Base-by-base conservation (phyloP, 1,140 invertebrate genomes). In the Dryas iulia region DNA sequence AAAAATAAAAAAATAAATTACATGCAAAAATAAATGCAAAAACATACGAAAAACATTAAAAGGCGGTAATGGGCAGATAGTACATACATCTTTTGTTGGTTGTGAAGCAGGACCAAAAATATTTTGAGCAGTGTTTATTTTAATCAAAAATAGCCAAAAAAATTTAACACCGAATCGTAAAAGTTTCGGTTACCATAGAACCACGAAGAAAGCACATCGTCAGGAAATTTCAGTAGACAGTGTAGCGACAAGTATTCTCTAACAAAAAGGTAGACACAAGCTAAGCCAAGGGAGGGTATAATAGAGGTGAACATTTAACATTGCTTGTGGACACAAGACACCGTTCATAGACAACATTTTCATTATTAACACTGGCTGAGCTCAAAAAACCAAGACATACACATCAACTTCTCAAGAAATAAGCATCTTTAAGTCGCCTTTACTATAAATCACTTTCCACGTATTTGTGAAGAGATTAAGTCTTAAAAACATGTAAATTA, bases 321-420 rank as follows among this genome's bases (percentile, higher is more conserved):
- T 86, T 73, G 79, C 78, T 77, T 77, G 82, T 86, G 84, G 76
- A 75, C 76, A 84, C 78, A 85, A 68, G 66, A 82, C 81, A 84
- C 70, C 79, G 78, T 69, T 74, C 35, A 70, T 78, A 72, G 81
- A 89, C 79, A 86, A 61, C 64, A 71, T 26, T 59, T 81, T 73
- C 78, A 78, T 64, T 66, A 69, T 24, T 47, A 47, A 47, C 39
- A 69, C 65, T 69, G 74, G 23, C 53, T 47, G 79, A 81, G 82
- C 81, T 82, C 85, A 87, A 86, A 89, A 71, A 85, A 86, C 81
- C 74, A 12, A 58, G 56, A 30, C 26, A 39, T n/a, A n/a, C n/a
- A n/a, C n/a, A n/a, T n/a, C n/a, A n/a, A n/a, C n/a, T n/a, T n/a
- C n/a, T n/a, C n/a, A n/a, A n/a, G n/a, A n/a, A n/a, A n/a, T n/a